Percentiles rank a stretch among this genome's conserved stretches.
Evolutionary conservation across 2,113 vertebrate species (phyloP).

Genomic region (Crocuta crocuta): DNA sequence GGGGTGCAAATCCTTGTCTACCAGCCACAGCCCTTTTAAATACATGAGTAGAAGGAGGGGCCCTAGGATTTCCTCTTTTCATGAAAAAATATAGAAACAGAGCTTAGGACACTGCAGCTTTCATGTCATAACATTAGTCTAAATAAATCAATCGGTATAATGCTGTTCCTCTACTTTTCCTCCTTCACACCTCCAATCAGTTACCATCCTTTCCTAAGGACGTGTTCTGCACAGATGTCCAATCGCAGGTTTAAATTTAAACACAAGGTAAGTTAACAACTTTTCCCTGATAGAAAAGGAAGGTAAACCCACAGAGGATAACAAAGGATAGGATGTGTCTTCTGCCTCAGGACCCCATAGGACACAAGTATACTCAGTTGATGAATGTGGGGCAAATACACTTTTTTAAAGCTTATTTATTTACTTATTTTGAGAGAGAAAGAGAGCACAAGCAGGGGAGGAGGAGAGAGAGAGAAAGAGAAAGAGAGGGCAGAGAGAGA

Average conservation of each 20-base stretch:
- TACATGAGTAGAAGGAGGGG: background rate
- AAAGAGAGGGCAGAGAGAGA: no score
- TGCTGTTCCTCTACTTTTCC: background rate
- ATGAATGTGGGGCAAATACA: background rate
- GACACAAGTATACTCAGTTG: background rate
- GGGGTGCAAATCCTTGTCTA: background rate
- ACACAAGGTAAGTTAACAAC: background rate
- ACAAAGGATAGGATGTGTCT: background rate
- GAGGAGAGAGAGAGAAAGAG: no score
- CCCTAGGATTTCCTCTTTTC: background rate
- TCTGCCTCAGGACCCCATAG: background rate
- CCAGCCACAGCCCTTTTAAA: background rate
- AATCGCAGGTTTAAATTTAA: constrained; percentile 46
- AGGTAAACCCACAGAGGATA: background rate
- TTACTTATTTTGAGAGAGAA: no score
- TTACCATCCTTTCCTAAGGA: background rate
- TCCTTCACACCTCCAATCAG: background rate
- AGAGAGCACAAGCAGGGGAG: no score
- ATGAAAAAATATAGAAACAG: background rate
- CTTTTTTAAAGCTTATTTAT: background rate
- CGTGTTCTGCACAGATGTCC: background rate
- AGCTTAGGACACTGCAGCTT: background rate
- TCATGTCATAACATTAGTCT: background rate
- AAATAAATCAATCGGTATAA: background rate
- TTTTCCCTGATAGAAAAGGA: background rate